A percentile compares a stretch with the other conserved stretches of the same genome.
Conservation (phyloP, 2,797 vertebrate genomes). For the Megaceryle alcyon region DNA sequence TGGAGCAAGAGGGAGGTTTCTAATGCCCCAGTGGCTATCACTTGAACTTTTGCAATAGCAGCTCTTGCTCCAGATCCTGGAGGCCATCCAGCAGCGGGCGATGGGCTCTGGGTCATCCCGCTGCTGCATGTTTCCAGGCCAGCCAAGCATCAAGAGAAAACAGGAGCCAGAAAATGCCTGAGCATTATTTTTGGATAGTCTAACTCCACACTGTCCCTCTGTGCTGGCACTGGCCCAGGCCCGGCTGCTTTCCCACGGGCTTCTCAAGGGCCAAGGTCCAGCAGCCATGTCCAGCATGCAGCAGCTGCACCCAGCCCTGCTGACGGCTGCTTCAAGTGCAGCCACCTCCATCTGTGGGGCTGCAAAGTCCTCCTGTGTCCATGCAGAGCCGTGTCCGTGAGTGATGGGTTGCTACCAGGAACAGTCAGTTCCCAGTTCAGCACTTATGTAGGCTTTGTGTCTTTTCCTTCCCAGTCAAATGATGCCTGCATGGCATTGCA, state of each 20-base stretch:
- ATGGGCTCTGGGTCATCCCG: not conserved
- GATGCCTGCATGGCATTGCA: not conserved
- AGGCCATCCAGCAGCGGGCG: accelerated
- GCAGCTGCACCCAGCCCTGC: not conserved
- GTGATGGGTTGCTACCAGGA: not conserved
- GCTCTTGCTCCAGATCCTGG: not conserved
- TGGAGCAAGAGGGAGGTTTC: not conserved
- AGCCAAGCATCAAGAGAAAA: accelerated
- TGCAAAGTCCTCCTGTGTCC: not conserved
- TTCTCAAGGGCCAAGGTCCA: accelerated
- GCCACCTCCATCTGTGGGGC: not conserved
- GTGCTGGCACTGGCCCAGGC: not conserved
- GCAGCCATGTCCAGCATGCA: not conserved
- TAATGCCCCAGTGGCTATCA: not conserved
- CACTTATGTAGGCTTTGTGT: not conserved
- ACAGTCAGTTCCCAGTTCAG: not conserved
- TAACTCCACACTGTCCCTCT: not conserved
- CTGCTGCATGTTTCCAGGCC: not conserved
- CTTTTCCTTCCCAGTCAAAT: accelerated
- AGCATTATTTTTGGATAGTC: not conserved
- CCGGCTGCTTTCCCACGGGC: not conserved
- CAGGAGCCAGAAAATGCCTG: not conserved
- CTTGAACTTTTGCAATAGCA: not conserved
- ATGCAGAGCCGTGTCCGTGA: accelerated
- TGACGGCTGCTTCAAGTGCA: accelerated